phyloP scores from a whole-genome alignment of 2,113 vertebrate genomes.

The Gracilinanus agilis region DNA sequence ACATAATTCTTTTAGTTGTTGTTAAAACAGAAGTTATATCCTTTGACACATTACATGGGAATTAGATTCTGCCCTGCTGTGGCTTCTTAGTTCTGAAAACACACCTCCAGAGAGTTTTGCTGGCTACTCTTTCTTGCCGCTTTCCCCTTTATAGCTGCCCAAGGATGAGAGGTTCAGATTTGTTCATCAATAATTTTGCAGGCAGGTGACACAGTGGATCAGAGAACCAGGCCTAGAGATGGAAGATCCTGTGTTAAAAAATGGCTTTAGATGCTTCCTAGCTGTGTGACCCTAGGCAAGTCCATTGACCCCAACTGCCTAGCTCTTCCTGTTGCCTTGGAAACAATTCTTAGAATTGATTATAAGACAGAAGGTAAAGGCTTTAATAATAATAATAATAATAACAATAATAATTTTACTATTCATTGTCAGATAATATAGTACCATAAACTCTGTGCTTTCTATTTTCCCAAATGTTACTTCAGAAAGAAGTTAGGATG shows the following conservation, averaged over 20 bases:
- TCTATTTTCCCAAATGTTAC: background rate
- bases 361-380: too few species aligned
- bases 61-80: background rate
- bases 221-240: too few species aligned
- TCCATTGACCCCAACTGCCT: too few species aligned
- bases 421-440: background rate
- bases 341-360: too few species aligned
- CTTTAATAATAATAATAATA: background rate
- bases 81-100: background rate
- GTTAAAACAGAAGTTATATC: background rate
- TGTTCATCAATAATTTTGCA: background rate
- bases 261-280: too few species aligned
- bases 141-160: background rate
- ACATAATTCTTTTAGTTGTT: background rate
- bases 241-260: too few species aligned
- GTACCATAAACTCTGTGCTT: background rate
- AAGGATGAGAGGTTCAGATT: constrained; percentile 1
- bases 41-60: background rate
- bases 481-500: background rate
- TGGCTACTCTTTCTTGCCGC: background rate
- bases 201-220: too few species aligned
- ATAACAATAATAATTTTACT: background rate
- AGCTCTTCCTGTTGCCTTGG: too few species aligned
- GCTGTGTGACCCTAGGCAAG: too few species aligned
- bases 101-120: background rate